Evolutionary conservation across 1,140 invertebrate genomes (phyloP).

Genomic region (Bombus turneri): DNA sequence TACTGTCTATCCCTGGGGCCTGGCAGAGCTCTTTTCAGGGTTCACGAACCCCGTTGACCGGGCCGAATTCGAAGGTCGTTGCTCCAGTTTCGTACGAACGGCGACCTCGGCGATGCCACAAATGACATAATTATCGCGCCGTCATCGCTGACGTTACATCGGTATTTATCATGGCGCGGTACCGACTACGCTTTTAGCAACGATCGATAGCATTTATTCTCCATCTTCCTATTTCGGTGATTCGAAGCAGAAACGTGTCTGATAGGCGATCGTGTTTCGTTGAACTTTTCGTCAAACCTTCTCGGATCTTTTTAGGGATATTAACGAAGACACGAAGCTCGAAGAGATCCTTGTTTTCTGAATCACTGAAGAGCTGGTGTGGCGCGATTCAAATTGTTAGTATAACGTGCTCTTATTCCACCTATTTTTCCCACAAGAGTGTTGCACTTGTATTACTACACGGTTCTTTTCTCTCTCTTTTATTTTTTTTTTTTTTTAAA

Average conservation of each 20-base stretch:
- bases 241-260: too few species aligned
- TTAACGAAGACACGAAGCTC: neutral
- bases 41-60: slow-evolving; percentile 70
- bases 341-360: too few species aligned
- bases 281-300: neutral
- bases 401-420: too few species aligned
- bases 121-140: slow-evolving; percentile 31
- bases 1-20: slow-evolving; percentile 68
- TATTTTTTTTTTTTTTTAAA: too few species aligned
- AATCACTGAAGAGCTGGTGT: too few species aligned
- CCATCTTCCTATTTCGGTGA: neutral
- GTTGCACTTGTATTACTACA: too few species aligned
- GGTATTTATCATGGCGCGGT: neutral
- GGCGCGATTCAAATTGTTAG: too few species aligned
- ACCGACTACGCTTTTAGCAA: neutral
- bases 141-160: neutral
- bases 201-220: neutral
- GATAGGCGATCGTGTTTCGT: neutral
- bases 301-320: neutral
- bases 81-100: slow-evolving; percentile 60
- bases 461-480: too few species aligned
- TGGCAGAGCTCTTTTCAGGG: slow-evolving; percentile 62
- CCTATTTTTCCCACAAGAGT: too few species aligned
- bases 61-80: slow-evolving; percentile 73
- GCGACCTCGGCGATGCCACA: slow-evolving; percentile 16